Evolutionary conservation across 2,797 vertebrate species (phyloP).

Genomic region (Balearica regulorum): DNA sequence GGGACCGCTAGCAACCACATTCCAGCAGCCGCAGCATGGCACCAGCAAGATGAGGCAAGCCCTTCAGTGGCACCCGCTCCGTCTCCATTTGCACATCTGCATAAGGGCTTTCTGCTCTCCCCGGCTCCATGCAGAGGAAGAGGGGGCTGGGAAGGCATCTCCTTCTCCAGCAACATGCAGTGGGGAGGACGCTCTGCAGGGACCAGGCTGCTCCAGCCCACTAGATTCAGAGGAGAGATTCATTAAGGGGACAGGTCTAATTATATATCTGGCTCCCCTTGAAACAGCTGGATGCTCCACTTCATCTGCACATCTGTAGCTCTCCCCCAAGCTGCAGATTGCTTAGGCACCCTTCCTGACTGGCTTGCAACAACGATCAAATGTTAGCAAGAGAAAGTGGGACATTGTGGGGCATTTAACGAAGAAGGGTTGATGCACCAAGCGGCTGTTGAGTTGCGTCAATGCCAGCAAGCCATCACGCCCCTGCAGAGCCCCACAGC

Average conservation of each 20-base stretch:
- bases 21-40: not conserved
- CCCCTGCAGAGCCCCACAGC: not conserved
- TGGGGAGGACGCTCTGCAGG: not conserved
- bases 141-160: not conserved
- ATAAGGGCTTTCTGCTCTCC: not conserved
- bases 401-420: not conserved
- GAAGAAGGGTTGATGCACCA: not conserved
- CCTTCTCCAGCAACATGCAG: not conserved
- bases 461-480: not conserved
- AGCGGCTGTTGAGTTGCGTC: not conserved
- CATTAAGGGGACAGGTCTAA: not conserved
- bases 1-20: not conserved
- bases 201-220: not conserved
- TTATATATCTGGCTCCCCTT: not conserved
- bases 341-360: not conserved
- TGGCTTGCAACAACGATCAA: not conserved
- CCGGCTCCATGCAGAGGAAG: not conserved
- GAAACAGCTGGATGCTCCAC: not conserved
- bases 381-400: not conserved
- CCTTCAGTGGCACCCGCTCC: not conserved
- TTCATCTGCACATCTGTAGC: not conserved
- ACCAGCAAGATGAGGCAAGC: not conserved
- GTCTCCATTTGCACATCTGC: not conserved
- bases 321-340: not conserved
- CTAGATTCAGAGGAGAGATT: not conserved